These are phyloP conservation scores for Tupiocoris notatus DNA, from an alignment of 2,888 invertebrate species.

Conservation along the genomic window DNA sequence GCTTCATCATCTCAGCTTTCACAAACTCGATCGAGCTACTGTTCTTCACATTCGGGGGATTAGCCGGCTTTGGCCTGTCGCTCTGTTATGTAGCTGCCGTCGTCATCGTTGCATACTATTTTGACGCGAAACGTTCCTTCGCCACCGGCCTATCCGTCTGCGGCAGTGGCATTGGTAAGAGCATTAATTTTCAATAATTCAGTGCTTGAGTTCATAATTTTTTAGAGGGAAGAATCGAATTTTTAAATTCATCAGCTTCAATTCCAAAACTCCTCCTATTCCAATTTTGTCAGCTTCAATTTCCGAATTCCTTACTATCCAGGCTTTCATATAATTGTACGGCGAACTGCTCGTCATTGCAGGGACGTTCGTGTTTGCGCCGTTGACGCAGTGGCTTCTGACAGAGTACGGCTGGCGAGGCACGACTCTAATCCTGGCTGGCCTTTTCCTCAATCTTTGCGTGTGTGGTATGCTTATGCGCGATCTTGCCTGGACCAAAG, in stretches of 20 bases:
- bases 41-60: constrained; percentile 77
- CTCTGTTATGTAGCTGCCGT: constrained; percentile 88
- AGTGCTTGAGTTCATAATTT: too few relatives aligned
- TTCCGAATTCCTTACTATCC: too few relatives aligned
- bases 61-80: constrained; percentile 81
- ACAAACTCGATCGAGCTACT: constrained; percentile 73
- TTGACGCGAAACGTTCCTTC: constrained; percentile 77
- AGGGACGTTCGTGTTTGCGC: constrained; percentile 83
- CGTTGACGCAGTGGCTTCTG: constrained; percentile 70
- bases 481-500: constrained; percentile 67
- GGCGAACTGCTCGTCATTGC: too few relatives aligned
- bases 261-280: too few relatives aligned
- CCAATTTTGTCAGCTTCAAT: too few relatives aligned
- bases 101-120: constrained; percentile 86
- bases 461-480: constrained; percentile 80
- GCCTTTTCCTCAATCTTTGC: constrained; percentile 75
- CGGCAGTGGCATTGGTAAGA: constrained; percentile 69
- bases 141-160: constrained; percentile 85
- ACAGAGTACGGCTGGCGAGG: constrained; percentile 81
- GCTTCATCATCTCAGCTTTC: constrained; percentile 75
- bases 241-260: too few relatives aligned
- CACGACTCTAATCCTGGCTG: constrained; percentile 76
- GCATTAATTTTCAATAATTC: background rate
- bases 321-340: too few relatives aligned
- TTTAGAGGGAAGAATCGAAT: too few relatives aligned